Percentiles rank a stretch among this genome's conserved stretches.
Conservation (phyloP, 1,140 invertebrate species). For the Charaxes varanes region DNA sequence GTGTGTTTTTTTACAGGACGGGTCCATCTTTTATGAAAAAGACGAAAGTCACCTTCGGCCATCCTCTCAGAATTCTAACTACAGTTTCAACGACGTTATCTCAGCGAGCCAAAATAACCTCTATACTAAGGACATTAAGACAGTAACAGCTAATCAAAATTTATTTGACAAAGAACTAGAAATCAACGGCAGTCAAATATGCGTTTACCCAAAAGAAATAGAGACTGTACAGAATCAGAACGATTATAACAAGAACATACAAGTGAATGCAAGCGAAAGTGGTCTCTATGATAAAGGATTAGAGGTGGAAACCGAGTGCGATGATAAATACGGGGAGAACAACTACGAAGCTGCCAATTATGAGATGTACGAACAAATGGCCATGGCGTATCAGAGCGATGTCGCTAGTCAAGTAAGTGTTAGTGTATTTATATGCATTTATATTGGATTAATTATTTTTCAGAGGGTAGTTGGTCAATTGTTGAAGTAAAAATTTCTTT, state of each 20-base stretch:
- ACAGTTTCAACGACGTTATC: slow-evolving; percentile 52
- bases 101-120: slow-evolving; percentile 30
- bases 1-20: slow-evolving; percentile 23
- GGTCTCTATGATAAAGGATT: slow-evolving; percentile 25
- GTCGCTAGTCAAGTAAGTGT: slow-evolving; percentile 44
- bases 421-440: background rate
- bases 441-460: too few relatives aligned
- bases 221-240: background rate
- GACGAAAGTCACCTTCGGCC: slow-evolving; percentile 52
- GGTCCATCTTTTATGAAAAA: slow-evolving; percentile 36
- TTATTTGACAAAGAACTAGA: slow-evolving; percentile 1
- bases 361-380: slow-evolving; percentile 59
- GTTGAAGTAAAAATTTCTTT: too few relatives aligned
- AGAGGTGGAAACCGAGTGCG: slow-evolving; percentile 19
- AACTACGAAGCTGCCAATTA: slow-evolving; percentile 43
- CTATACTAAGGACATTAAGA: slow-evolving; percentile 24
- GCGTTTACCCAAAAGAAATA: background rate
- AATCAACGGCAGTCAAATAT: background rate
- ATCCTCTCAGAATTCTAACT: slow-evolving; percentile 54
- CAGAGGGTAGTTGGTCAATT: too few relatives aligned
- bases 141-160: slow-evolving; percentile 16
- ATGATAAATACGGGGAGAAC: slow-evolving; percentile 31
- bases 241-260: slow-evolving; percentile 2
- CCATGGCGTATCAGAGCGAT: slow-evolving; percentile 59
- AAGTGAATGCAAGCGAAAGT: slow-evolving; percentile 30